Conservation (phyloP, 1,140 invertebrate species). For the Habropoda laboriosa region DNA sequence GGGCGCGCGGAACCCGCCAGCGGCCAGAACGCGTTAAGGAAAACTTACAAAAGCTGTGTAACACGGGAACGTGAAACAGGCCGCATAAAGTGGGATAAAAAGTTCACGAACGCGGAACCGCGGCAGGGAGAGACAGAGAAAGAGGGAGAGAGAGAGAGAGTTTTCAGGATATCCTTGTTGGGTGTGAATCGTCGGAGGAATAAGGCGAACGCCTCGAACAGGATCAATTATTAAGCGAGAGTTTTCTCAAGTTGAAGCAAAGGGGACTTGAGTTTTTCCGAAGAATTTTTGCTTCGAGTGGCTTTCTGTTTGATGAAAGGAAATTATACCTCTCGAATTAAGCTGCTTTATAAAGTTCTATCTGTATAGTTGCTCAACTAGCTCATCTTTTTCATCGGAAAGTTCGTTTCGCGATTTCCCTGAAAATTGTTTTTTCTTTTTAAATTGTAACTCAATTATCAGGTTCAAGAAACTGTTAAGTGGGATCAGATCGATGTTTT, state of each 20-base stretch:
- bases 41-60: slow-evolving; percentile 21
- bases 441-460: too few relatives aligned
- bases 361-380: neutral
- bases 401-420: neutral
- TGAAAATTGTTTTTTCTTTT: too few relatives aligned
- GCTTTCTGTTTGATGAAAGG: neutral
- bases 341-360: neutral
- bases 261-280: neutral
- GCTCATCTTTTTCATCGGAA: neutral
- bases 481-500: too few relatives aligned
- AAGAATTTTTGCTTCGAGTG: neutral
- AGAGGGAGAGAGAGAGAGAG: neutral
- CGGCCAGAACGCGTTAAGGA: neutral
- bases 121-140: too few relatives aligned
- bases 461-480: too few relatives aligned
- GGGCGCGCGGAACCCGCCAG: neutral
- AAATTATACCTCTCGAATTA: neutral
- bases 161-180: slow-evolving; percentile 10
- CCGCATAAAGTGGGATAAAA: slow-evolving; percentile 30
- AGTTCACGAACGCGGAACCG: neutral
- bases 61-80: neutral
- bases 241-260: neutral
- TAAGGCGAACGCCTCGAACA: neutral
- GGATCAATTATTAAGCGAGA: neutral
- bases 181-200: neutral